These are phyloP conservation scores for Tipula vernalis DNA, from an alignment of 2,888 invertebrate species.

Conservation along the genomic window DNA sequence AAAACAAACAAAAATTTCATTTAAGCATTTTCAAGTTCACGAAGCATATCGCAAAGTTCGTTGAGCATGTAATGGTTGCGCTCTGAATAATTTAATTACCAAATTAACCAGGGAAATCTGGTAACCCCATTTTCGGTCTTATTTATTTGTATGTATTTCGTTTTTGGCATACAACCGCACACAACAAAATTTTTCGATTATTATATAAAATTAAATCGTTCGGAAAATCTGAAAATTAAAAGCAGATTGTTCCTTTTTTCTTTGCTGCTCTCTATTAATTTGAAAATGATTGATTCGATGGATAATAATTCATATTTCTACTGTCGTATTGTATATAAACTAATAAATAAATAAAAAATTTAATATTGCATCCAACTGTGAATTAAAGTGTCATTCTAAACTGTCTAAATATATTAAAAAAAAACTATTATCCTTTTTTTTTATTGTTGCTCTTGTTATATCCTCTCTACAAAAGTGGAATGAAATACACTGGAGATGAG, in stretches of 20 bases:
- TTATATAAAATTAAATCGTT: background rate
- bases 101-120: background rate
- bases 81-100: background rate
- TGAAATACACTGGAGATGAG: background rate
- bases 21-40: background rate
- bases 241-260: background rate
- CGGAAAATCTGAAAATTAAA: background rate
- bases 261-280: background rate
- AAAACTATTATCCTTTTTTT: background rate
- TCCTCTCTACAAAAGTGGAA: background rate
- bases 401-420: background rate
- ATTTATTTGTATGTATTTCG: background rate
- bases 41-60: background rate
- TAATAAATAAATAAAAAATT: background rate
- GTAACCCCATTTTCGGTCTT: background rate
- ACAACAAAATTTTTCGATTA: background rate
- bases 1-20: background rate
- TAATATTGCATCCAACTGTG: background rate
- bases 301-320: background rate
- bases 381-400: background rate
- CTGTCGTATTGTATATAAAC: too few species aligned
- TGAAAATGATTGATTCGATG: background rate
- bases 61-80: background rate
- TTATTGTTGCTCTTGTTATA: background rate
- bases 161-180: background rate